Base-by-base conservation (phyloP, 2,888 invertebrate species). In the Platycheirus rosarum region DNA sequence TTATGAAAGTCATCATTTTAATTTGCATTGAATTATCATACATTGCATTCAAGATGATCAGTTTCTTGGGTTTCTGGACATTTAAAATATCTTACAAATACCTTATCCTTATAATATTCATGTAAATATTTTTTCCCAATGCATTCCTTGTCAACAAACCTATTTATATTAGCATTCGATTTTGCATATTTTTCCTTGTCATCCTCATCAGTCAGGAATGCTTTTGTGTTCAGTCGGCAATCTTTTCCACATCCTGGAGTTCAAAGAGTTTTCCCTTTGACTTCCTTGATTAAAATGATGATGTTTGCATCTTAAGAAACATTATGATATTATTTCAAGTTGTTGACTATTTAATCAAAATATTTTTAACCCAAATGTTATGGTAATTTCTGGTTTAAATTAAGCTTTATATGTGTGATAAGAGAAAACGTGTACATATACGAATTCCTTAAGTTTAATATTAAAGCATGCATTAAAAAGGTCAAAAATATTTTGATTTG, bases 21-120 rank as follows among this genome's bases (percentile, higher is more conserved):
- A 37, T 55, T 55, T 55, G 23, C 23, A 23, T 23, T 23, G 23
- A 23, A 23, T 23, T 23, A 23, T 23, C 23, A 23, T 23, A 23
- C 23, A 23, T 23, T 23, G 23, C 23, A 23, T 23, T 55, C 35
- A 55, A 35, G 55, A 55, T 37, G 13, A 13, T 55, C 20, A 4
- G 8, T 37, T 37, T 55, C 55, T 55, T 23, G 55, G 13, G 18
- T 8, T 13, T 37, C 8, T 55, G 35, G n/a, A 8, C 11, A 35
- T 35, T 49, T 29, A 23, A 23, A 23, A 23, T 26, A 8, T 48
- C 5, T 46, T 7, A n/a, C 13, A 23, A 13, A 6, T 14, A 2
- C 23, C 2, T 0, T 8, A 6, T 26, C n/a, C 0, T 2, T 1
- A 48, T 23, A 7, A 13, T 32, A 32, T 18, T 40, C 9, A 37